These are phyloP conservation scores for Campylomormyrus tamandua DNA, from an alignment of 2,113 vertebrate genomes.

Conservation along the genomic window DNA sequence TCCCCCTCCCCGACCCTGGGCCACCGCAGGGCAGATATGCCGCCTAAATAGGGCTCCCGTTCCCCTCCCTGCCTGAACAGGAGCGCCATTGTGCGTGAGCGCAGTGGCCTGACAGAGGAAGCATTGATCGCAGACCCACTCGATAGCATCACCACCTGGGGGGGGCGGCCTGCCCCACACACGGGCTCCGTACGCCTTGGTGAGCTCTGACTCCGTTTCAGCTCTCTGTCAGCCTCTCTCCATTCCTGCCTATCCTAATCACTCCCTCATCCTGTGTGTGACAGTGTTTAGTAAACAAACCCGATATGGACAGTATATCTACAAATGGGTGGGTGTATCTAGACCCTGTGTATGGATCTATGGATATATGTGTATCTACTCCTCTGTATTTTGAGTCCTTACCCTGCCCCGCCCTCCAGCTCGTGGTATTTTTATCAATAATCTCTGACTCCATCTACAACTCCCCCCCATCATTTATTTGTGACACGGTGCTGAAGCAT, in stretches of 20 bases:
- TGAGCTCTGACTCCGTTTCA: not conserved
- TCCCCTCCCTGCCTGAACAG: conserved; percentile 1
- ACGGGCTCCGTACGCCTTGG: not conserved
- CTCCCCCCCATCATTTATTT: not conserved
- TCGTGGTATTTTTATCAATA: not conserved
- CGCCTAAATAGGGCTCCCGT: not conserved
- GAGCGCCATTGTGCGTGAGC: not conserved
- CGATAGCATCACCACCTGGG: not conserved
- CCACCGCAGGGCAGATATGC: not conserved
- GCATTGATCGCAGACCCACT: not conserved
- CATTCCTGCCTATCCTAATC: not conserved
- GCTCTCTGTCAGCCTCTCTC: not conserved
- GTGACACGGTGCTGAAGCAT: not conserved
- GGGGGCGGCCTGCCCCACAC: not conserved
- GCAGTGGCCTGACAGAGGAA: conserved; percentile 9
- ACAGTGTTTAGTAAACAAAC: not conserved
- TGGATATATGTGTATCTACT: not conserved
- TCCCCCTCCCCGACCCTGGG: not conserved
- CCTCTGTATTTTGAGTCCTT: not conserved
- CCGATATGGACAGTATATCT: not conserved
- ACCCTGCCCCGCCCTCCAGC: not conserved
- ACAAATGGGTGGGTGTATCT: not conserved
- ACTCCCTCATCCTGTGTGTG: not conserved
- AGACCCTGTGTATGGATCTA: not conserved
- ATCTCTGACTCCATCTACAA: not conserved